Conservation (phyloP, 2,888 invertebrate species). For the Acanthosepion pharaonis region DNA sequence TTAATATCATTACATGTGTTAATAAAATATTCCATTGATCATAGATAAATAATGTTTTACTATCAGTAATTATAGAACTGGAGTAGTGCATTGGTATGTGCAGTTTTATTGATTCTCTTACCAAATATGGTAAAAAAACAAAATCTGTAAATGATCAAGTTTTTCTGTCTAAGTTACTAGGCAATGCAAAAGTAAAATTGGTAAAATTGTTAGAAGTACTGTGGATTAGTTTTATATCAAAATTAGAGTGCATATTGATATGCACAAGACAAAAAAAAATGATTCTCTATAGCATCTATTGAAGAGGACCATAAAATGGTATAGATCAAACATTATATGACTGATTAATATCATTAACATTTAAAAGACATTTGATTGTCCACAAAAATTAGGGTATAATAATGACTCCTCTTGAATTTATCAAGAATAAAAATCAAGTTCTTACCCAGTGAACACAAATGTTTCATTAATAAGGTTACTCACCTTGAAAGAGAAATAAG, state of each 20-base stretch:
- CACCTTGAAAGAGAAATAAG: slow-evolving; percentile 33
- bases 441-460: background rate
- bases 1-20: background rate
- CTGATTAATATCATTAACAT: no score
- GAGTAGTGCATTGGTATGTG: background rate
- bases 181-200: background rate
- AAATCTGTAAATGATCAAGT: background rate
- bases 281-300: no score
- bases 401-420: background rate
- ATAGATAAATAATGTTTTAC: background rate
- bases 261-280: no score
- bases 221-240: background rate
- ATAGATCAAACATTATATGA: no score
- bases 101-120: background rate
- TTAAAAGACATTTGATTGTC: no score
- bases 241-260: background rate
- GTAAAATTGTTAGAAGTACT: background rate
- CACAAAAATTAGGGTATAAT: background rate
- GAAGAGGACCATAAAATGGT: no score
- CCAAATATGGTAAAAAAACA: background rate
- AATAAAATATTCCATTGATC: background rate
- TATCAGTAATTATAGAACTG: background rate
- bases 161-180: background rate
- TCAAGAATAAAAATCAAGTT: background rate
- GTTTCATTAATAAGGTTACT: background rate